Evolutionary conservation across 2,888 invertebrate species (phyloP).

Genomic region (Tridacna gigas): DNA sequence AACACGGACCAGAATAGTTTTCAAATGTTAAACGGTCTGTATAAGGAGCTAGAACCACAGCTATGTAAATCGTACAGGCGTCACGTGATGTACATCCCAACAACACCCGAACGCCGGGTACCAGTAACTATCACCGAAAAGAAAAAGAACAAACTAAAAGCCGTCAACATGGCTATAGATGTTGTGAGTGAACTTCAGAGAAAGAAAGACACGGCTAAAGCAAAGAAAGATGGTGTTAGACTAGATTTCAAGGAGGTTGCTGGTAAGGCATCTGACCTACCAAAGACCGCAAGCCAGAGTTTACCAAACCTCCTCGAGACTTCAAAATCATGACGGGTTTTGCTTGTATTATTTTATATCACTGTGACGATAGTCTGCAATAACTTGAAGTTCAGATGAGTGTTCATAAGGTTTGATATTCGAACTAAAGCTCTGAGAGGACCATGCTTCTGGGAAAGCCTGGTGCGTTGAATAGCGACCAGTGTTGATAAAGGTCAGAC

Average conservation of each 20-base stretch:
- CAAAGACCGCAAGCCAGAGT: conserved; percentile 41
- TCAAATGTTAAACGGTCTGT: conserved; percentile 40
- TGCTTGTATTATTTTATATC: no score
- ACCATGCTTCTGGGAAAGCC: no score
- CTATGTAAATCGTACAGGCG: conserved; percentile 55
- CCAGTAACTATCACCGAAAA: not conserved
- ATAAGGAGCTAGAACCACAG: conserved; percentile 51
- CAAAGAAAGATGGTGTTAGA: conserved; percentile 10
- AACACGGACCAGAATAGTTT: conserved; percentile 25
- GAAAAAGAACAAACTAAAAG: conserved; percentile 41
- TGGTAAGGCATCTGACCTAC: conserved; percentile 6
- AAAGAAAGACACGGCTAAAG: conserved; percentile 20
- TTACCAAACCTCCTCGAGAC: conserved; percentile 35
- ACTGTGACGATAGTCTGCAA: no score
- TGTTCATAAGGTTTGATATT: no score
- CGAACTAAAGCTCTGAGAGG: no score
- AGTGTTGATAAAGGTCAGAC: not conserved
- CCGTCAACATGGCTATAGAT: conserved; percentile 40
- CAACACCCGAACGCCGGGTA: conserved; percentile 11
- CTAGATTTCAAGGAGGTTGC: not conserved
- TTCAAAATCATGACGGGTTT: not conserved
- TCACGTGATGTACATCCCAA: conserved; percentile 49
- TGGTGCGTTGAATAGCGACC: not conserved
- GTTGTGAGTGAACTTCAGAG: conserved; percentile 47
- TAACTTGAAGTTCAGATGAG: no score